Base-by-base conservation (phyloP, 1,140 invertebrate species). In the Halictus rubicundus region DNA sequence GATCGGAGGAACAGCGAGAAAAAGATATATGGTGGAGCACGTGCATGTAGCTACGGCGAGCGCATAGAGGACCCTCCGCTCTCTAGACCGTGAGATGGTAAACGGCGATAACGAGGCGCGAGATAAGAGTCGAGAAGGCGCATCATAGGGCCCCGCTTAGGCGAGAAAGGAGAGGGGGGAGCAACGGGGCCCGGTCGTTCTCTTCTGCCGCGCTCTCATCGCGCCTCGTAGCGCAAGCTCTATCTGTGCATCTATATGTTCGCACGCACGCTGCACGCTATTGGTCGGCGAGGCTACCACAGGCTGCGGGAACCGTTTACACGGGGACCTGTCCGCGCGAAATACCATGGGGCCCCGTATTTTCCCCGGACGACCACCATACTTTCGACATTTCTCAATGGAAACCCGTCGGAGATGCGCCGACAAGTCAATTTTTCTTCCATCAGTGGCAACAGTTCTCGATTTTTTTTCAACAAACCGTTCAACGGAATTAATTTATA, bases 51-150 rank as follows among this genome's bases (percentile, higher is more conserved):
- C 49, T 16, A 16, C 42, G 25, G 37, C 39, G 72, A 46, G 52
- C 46, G 39, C 54, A 54, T 9, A 23, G 39, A 59, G 68, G 57
- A 64, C 63, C 61, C 78, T 80, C 19, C 66, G 68, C 65, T 80
- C 46, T 27, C 54, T 32, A 68, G 80, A 87, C 69, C 25, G 61
- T 82, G 64, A 79, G 83, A 89, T 89, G 78, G 88, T 85, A 81
- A 88, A 87, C 84, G 82, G 83, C 83, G 88, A 89, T 90, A 88
- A 89, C 82, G 79, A 89, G 83, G 86, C 82, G 82, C 82, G 82
- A 88, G 87, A 89, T 89, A 89, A 89, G 87, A 81, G 78, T 68
- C 65, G 70, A 57, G 59, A 39, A 80, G 80, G 76, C 68, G 72
- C 76, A 85, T 86, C 80, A 86, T 82, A 82, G 71, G 49, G 60